A percentile compares a stretch with the other conserved stretches of the same genome.
Conservation (phyloP, 1,140 invertebrate genomes). For the Euwallacea fornicatus region DNA sequence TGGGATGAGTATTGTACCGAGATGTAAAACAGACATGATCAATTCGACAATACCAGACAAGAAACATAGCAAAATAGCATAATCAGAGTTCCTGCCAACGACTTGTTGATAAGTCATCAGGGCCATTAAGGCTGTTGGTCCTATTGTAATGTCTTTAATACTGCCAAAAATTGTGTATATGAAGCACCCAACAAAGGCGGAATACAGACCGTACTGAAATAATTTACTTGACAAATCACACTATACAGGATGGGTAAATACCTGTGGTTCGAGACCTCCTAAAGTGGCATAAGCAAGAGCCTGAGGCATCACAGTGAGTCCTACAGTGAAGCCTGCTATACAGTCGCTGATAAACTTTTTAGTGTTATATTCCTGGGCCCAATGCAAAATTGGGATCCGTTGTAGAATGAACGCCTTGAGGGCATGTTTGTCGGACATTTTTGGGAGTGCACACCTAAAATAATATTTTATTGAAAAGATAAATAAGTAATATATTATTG, state of each 20-base stretch:
- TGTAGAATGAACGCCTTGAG: slow-evolving; percentile 35
- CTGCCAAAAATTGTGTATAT: slow-evolving; percentile 89
- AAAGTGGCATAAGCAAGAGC: slow-evolving; percentile 84
- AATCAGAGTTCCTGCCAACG: slow-evolving; percentile 68
- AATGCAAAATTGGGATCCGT: slow-evolving; percentile 65
- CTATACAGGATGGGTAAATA: slow-evolving; percentile 46
- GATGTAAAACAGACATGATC: slow-evolving; percentile 78
- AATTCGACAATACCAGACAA: slow-evolving; percentile 81
- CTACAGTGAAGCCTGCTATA: slow-evolving; percentile 84
- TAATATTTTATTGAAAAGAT: neutral
- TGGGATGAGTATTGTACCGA: slow-evolving; percentile 58
- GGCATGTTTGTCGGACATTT: slow-evolving; percentile 30
- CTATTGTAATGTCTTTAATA: slow-evolving; percentile 88
- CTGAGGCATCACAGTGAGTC: slow-evolving; percentile 88
- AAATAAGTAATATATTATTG: no score
- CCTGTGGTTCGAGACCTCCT: slow-evolving; percentile 79
- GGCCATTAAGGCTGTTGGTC: slow-evolving; percentile 81
- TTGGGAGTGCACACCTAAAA: slow-evolving; percentile 2
- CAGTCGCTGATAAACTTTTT: slow-evolving; percentile 73
- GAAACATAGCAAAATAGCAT: slow-evolving; percentile 83
- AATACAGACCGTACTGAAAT: slow-evolving; percentile 86
- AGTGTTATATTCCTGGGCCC: slow-evolving; percentile 71
- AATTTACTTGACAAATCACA: neutral
- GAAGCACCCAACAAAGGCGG: slow-evolving; percentile 89
- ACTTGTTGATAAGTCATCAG: slow-evolving; percentile 79